These are phyloP conservation scores for Lordiphosa mommai DNA, from an alignment of 1,140 invertebrate species.

Conservation along the genomic window DNA sequence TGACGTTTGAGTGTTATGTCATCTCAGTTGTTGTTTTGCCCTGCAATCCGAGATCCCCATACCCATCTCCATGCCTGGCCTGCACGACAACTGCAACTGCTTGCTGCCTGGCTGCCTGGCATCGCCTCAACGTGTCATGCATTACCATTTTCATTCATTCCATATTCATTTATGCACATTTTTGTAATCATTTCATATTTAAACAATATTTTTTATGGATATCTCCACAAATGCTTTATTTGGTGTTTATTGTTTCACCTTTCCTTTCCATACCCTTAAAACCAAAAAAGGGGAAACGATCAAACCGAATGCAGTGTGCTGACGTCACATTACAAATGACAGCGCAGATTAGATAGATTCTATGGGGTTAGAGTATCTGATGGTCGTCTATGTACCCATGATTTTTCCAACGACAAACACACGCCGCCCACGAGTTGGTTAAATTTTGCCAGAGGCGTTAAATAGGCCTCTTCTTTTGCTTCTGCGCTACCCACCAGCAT, in stretches of 20 bases:
- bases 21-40: slow-evolving; percentile 2
- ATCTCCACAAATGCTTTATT: slow-evolving; percentile 68
- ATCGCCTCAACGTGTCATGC: slow-evolving; percentile 51
- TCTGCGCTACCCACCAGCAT: slow-evolving; percentile 35
- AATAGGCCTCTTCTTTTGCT: slow-evolving; percentile 27
- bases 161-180: slow-evolving; percentile 73
- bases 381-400: no score
- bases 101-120: slow-evolving; percentile 1
- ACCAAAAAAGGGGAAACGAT: slow-evolving; percentile 43
- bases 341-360: no score
- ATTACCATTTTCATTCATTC: slow-evolving; percentile 62
- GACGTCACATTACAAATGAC: background rate
- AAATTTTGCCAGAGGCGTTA: slow-evolving; percentile 38
- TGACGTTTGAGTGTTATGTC: slow-evolving; percentile 42
- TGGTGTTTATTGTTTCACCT: slow-evolving; percentile 72
- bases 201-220: slow-evolving; percentile 69
- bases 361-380: slow-evolving; percentile 1
- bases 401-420: no score
- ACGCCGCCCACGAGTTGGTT: slow-evolving; percentile 39
- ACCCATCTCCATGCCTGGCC: slow-evolving; percentile 14
- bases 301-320: background rate
- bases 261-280: slow-evolving; percentile 46
- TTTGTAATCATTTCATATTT: slow-evolving; percentile 76
- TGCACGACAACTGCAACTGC: slow-evolving; percentile 4
- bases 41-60: slow-evolving; percentile 23